phyloP scores from a whole-genome alignment of 2,797 vertebrate species.

The Hippocampus kuda region DNA sequence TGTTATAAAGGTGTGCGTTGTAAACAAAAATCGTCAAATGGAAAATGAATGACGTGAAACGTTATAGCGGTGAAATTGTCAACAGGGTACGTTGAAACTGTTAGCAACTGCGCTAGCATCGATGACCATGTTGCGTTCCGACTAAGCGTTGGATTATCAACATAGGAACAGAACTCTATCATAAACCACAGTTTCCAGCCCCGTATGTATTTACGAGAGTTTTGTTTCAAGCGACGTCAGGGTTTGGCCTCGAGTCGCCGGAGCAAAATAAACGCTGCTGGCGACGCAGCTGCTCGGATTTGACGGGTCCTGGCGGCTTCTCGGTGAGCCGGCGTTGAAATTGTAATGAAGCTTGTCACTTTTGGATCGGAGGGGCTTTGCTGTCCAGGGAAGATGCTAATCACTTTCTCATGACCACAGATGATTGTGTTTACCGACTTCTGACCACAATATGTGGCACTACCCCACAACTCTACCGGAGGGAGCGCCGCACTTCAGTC shows the following conservation, averaged over 20 bases:
- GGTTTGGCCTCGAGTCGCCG: conserved; percentile 49
- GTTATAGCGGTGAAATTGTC: no score
- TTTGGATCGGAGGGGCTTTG: conserved; percentile 47
- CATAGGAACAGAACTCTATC: not conserved
- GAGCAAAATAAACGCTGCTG: conserved; percentile 58
- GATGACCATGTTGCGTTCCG: not conserved
- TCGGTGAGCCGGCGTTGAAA: conserved; percentile 69
- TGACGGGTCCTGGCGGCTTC: conserved; percentile 64
- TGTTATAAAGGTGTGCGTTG: no score
- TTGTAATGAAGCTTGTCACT: conserved; percentile 70
- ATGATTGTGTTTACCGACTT: conserved; percentile 35
- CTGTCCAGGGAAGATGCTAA: conserved; percentile 60
- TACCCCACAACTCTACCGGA: not conserved
- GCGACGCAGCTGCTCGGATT: conserved; percentile 56
- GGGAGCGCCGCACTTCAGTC: not conserved
- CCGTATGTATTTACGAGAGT: conserved; percentile 12
- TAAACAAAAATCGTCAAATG: no score
- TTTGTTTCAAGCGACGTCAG: conserved; percentile 54
- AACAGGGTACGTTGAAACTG: no score
- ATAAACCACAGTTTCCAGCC: not conserved
- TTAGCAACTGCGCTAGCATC: no score
- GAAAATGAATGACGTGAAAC: no score
- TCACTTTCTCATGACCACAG: conserved; percentile 71
- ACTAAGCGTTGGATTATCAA: no score
- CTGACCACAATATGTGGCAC: not conserved